Evolutionary conservation across 1,140 invertebrate genomes (phyloP), one percentile per base, ranked within the genome.

Genomic region (Brachionus plicatilis): DNA sequence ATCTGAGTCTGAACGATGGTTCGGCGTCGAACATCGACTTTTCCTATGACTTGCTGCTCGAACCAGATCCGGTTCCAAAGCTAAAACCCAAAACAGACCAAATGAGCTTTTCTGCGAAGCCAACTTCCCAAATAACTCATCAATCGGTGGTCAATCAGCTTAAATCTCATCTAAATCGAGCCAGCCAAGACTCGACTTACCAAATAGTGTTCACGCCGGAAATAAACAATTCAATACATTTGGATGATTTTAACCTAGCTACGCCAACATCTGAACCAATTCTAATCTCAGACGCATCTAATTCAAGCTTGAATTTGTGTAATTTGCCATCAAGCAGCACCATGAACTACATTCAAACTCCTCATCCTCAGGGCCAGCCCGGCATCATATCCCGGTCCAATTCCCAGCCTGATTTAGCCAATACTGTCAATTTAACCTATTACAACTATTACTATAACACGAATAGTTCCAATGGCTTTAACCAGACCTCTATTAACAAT

Each of bases 61-160:
- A 76, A 76, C 72, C 72, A 76, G 72, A 76, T 45, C 72, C 43
- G 72, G 72, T 76, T 76, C 72, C 43, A 76, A 27, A 24, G n/a
- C 3, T 14, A 43, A 41, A 43, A 17, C 9, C 41, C 12, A 75
- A 41, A 43, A n/a, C 11, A 43, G 17, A 68, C 12, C 27, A 43
- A 14, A 43, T 75, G 37, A 75, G 33, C 41, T 41, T 20, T 45
- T 45, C 37, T 7, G 11, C 27, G 12, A 41, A 70, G 27, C 66
- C 29, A 24, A 7, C 33, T 75, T 17, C 9, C n/a, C 70, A 50
- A 27, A 50, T 76, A 50, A 27, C 41, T 12, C 72, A 76, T 27
- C 43, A 76, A 11, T 27, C 43, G 7, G 45, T 76, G 20, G 45
- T 76, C 1, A 76, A 47, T 50, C 72, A 76, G 47, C 45, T 76